Conservation (phyloP, 1,140 invertebrate species). For the fruit fly (Drosophila melanogaster) region DNA sequence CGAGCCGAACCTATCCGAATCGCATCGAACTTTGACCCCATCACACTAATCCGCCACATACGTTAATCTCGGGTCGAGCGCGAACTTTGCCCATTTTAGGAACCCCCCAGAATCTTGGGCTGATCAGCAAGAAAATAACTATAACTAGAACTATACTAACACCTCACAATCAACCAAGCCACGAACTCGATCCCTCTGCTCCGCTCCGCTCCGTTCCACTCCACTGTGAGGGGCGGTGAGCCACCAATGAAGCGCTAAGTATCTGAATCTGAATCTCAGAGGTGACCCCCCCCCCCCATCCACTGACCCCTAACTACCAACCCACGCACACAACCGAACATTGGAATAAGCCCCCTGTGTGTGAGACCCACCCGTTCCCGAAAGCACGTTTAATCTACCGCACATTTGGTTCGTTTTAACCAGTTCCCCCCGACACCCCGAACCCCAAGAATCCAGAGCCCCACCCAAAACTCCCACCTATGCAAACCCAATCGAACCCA, state of each 20-base stretch:
- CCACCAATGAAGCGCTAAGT: slow-evolving; percentile 16
- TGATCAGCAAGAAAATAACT: background rate
- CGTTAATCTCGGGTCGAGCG: background rate
- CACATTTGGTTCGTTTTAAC: slow-evolving; percentile 54
- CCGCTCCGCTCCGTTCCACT: too few species aligned
- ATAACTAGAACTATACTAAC: slow-evolving; percentile 60
- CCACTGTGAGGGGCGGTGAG: background rate
- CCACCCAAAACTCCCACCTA: slow-evolving; percentile 15
- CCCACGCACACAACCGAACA: slow-evolving; percentile 12
- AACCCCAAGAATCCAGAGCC: slow-evolving; percentile 6
- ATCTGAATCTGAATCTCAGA: slow-evolving; percentile 20
- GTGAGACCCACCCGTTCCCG: slow-evolving; percentile 27
- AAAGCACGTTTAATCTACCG: slow-evolving; percentile 25
- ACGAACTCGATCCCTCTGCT: background rate
- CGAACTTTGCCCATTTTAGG: slow-evolving; percentile 23
- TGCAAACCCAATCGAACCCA: slow-evolving; percentile 51
- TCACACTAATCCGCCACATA: slow-evolving; percentile 1
- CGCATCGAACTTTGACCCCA: slow-evolving; percentile 24
- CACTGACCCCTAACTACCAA: slow-evolving; percentile 4
- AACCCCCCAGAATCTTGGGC: slow-evolving; percentile 16
- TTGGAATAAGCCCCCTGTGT: slow-evolving; percentile 36
- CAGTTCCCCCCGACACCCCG: background rate
- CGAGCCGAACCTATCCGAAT: background rate
- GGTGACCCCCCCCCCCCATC: background rate
- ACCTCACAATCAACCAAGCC: slow-evolving; percentile 21